Evolutionary conservation across 2,113 vertebrate species (phyloP), one percentile per base, ranked within the genome.

Genomic region (Pongo pygmaeus): DNA sequence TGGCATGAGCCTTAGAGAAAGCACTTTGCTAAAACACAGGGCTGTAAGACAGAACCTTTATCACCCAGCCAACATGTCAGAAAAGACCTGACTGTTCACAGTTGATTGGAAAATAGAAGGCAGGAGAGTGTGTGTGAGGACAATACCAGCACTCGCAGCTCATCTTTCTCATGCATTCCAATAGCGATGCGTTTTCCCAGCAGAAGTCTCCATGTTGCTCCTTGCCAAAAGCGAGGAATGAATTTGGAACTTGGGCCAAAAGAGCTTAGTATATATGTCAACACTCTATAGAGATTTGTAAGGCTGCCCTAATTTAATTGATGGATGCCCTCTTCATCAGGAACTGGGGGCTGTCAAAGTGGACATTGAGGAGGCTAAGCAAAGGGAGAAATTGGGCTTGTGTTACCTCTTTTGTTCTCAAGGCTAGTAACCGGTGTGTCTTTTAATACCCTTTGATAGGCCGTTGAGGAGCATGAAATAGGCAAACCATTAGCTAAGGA

Each of bases 201-300:
- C 17, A 88, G 92, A 95, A 81, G 72, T 43, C 55, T 84, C 74
- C 78, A 11, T 13, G 32, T 27, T 30, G 32, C 64, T 81, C 25
- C 22, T 83, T 85, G 92, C 78, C 85, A 97, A 88, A 91, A 78
- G 25, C 1, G 18, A 97, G 84, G 87, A 46, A 70, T 22, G 77
- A 59, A 72, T 83, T 48, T 90, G 77, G 83, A 95, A 86, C 46
- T n/a, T 7, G 18, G 40, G 89, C 80, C 96, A 87, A 92, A 94
- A 94, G 78, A 90, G 57, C 46, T 95, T 78, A 88, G 84, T 20
- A 18, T 75, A 30, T 40, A 17, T 90, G 83, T 97, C 94, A 93
- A 32, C 64, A 48, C 10, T 1, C 61, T 22, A 8, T 7, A 89
- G 92, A 70, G 64, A 64, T 96, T 91, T 48, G 57, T 10, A 11